Evolutionary conservation across 2,797 vertebrate species (phyloP), one percentile per base, ranked within the genome.

Genomic region (Psittacula echo): DNA sequence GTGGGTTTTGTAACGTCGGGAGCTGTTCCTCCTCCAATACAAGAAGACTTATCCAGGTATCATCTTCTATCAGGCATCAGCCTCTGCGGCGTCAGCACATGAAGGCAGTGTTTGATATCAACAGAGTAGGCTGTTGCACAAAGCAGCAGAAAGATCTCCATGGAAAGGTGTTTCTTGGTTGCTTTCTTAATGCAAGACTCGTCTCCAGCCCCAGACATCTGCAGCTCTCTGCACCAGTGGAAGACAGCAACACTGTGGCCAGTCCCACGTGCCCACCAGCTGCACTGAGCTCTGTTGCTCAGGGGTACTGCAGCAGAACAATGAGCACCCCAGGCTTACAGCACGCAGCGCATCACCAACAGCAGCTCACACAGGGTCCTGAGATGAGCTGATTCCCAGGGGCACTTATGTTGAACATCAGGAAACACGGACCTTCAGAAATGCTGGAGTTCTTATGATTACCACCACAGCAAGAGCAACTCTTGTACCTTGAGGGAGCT

Each of bases 41-140:
- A 29, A 18, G 5, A 22, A 10, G 41, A 45, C 30, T 27, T 21
- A 39, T 48, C 67, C 53, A 29, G 34, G 37, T 0, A 3, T n/a
- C 2, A 0, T 22, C 42, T 53, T 34, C 65, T n/a, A 18, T 4
- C 8, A 10, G 22, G 13, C 53, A 66, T 9, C 24, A 44, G 44
- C 70, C 89, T 26, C 58, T 4, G 2, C 0, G 0, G 39, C 18
- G 13, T 27, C 76, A 51, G 37, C 7, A 2, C 1, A 1, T 19
- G 41, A 54, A 48, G 61, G 47, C 41, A 27, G 34, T 1, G 2
- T 29, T 44, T 5, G 1, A 15, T 24, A 22, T 30, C 71, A 47
- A 13, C 2, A 1, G 29, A 71, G n/a, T 29, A 58, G 34, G 7
- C 15, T 58, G 22, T 10, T 9, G n/a, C 39, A 50, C 70, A 51